Evolutionary conservation across 2,888 invertebrate genomes (phyloP).

Genomic region (Poecilobothrus nobilitatus): DNA sequence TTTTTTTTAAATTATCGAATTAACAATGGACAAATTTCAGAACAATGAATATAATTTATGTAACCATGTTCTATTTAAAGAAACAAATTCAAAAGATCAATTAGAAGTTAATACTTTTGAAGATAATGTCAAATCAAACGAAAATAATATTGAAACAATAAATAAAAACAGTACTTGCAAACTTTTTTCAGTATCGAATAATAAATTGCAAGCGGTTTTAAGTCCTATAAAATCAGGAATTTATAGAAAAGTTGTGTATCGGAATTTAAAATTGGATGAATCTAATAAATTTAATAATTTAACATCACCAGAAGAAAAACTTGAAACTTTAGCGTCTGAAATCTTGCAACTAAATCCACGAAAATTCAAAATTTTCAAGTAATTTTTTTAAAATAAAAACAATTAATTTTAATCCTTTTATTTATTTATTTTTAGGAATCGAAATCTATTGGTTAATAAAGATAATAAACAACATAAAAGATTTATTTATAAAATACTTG

Average conservation of each 20-base stretch:
- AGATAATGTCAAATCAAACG: no score
- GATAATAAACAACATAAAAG: constrained; percentile 33
- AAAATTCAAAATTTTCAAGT: background rate
- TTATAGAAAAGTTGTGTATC: background rate
- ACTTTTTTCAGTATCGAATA: background rate
- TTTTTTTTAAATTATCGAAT: no score
- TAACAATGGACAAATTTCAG: no score
- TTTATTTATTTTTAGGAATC: constrained; percentile 26
- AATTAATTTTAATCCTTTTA: background rate
- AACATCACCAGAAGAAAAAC: background rate
- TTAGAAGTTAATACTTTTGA: no score
- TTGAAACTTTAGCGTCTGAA: background rate
- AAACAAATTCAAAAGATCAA: no score
- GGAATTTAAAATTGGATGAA: background rate
- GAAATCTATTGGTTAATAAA: constrained; percentile 36
- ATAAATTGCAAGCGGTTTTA: background rate
- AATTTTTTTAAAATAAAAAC: constrained; percentile 8
- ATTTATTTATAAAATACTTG: constrained; percentile 36
- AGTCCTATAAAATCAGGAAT: background rate
- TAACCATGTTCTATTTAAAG: no score
- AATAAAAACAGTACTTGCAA: background rate
- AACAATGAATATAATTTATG: no score
- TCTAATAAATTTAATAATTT: background rate
- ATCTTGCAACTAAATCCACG: background rate
- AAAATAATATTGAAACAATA: no score